Conservation (phyloP, 2,113 vertebrate genomes). For the Donacobius atricapilla region DNA sequence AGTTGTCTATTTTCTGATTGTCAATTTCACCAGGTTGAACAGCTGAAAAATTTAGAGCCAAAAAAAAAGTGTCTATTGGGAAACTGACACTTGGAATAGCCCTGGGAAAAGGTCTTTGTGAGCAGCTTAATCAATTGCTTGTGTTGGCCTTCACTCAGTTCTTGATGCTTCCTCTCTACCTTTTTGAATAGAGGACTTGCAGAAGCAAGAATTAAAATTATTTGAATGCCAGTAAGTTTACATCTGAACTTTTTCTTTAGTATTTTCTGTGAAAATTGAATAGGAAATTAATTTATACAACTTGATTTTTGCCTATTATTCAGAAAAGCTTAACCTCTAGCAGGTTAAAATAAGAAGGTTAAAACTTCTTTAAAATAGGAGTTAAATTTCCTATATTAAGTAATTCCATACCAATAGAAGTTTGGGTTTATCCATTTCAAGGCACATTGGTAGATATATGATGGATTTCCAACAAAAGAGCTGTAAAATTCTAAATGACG, state of each 20-base stretch:
- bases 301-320: background rate
- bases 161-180: background rate
- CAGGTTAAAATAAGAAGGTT: background rate
- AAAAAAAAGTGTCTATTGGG: too few relatives aligned
- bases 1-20: background rate
- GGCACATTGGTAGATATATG: rapidly evolving
- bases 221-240: background rate
- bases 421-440: background rate
- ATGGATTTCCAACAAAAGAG: background rate
- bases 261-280: background rate
- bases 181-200: background rate
- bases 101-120: background rate
- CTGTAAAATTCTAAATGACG: background rate
- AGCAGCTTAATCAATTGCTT: background rate
- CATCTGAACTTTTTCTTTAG: background rate
- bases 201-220: background rate
- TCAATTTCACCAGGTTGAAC: background rate
- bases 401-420: background rate
- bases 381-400: background rate
- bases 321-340: background rate
- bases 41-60: background rate
- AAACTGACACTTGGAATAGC: background rate
- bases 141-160: background rate
- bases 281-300: background rate
- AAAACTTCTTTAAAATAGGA: background rate